Evolutionary conservation across 2,888 invertebrate species (phyloP).

Genomic region (Patella depressa): DNA sequence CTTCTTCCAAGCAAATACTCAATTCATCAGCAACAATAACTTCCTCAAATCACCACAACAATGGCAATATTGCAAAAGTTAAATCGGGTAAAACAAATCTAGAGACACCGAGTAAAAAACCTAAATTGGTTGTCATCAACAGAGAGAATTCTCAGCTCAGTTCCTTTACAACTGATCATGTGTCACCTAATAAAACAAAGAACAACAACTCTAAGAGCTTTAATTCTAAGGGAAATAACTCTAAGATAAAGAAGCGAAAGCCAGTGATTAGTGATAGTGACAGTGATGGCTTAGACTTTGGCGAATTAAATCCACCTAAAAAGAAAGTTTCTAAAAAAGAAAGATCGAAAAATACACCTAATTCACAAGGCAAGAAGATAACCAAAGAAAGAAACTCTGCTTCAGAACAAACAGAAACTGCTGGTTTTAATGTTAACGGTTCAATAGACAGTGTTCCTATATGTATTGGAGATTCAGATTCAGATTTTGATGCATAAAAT

Average conservation of each 20-base stretch:
- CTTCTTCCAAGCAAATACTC: too few species aligned
- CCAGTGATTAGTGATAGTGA: slow-evolving; percentile 44
- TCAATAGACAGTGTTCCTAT: too few species aligned
- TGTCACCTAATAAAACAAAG: slow-evolving; percentile 3
- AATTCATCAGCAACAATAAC: too few species aligned
- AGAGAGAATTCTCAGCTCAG: slow-evolving; percentile 42
- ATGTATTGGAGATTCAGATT: too few species aligned
- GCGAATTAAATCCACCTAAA: slow-evolving; percentile 8
- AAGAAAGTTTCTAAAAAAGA: not conserved
- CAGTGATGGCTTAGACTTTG: slow-evolving; percentile 44
- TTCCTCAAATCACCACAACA: too few species aligned
- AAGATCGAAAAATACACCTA: too few species aligned
- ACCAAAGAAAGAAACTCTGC: too few species aligned
- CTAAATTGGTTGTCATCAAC: slow-evolving; percentile 47
- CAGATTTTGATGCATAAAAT: too few species aligned
- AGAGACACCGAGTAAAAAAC: slow-evolving; percentile 26
- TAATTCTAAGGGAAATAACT: slow-evolving; percentile 13
- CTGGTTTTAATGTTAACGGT: too few species aligned
- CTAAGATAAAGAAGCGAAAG: slow-evolving; percentile 39
- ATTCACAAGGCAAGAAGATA: too few species aligned
- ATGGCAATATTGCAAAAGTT: too few species aligned
- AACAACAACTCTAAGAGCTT: slow-evolving; percentile 6
- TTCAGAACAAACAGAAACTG: too few species aligned
- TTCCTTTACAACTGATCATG: slow-evolving; percentile 11
- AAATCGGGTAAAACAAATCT: not conserved